Percentiles rank a stretch among this genome's conserved stretches.
phyloP scores from a whole-genome alignment of 2,888 invertebrate species.

The Spatulosminthurus flaviceps region DNA sequence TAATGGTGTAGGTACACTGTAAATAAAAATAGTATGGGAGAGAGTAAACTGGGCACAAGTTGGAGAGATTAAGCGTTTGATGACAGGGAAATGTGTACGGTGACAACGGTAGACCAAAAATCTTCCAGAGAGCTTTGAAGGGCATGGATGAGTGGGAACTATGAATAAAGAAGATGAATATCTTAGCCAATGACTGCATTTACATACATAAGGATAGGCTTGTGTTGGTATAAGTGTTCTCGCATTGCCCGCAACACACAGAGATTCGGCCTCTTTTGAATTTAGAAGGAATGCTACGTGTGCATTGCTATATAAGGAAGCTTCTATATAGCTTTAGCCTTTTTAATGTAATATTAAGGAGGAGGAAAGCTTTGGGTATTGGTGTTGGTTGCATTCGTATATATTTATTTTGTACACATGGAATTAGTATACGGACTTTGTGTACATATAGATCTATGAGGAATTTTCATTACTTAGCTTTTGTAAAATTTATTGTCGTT shows the following conservation, averaged over 20 bases:
- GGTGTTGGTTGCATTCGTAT: no score
- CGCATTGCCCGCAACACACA: neutral
- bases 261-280: conserved; percentile 7
- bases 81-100: neutral
- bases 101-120: conserved; percentile 1
- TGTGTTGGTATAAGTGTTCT: neutral
- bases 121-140: conserved; percentile 6
- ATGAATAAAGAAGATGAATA: conserved; percentile 8
- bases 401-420: neutral
- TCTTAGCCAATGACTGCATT: neutral
- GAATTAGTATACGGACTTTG: conserved; percentile 30
- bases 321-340: no score
- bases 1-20: no score
- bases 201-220: no score
- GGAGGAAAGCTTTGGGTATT: no score
- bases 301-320: no score
- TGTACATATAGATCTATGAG: conserved; percentile 41
- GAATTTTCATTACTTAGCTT: conserved; percentile 58
- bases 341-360: no score
- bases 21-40: no score
- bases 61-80: neutral
- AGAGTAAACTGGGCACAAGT: neutral
- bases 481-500: conserved; percentile 57
- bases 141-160: neutral
- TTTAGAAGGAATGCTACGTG: neutral